Evolutionary conservation across 2,797 vertebrate species (phyloP).

Genomic region (Glossophaga mutica): DNA sequence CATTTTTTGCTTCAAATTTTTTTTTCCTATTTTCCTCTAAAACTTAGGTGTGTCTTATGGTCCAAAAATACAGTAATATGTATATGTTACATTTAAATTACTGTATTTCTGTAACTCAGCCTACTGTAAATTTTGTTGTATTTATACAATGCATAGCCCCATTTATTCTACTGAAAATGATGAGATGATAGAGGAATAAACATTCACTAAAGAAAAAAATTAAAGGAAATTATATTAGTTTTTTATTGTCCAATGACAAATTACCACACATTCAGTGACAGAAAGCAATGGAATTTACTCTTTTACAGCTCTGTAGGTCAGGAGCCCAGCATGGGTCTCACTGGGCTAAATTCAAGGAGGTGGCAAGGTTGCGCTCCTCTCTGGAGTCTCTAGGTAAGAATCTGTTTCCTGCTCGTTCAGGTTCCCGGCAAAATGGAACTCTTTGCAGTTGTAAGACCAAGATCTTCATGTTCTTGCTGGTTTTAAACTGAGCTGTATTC

Average conservation of each 20-base stretch:
- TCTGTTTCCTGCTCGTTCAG: neutral
- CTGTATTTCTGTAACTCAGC: neutral
- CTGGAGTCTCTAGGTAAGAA: neutral
- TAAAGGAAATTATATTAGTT: neutral
- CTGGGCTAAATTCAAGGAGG: neutral
- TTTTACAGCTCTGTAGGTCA: neutral
- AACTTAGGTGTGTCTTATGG: too few species aligned
- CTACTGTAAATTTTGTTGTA: neutral
- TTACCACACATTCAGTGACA: neutral
- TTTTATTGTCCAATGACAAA: neutral
- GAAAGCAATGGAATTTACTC: neutral
- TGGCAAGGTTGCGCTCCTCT: neutral
- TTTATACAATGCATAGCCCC: neutral
- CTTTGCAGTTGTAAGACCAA: neutral
- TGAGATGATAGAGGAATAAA: neutral
- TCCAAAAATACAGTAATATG: neutral
- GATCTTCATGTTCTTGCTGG: neutral
- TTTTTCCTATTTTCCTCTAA: too few species aligned
- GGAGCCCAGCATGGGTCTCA: neutral
- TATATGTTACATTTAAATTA: neutral
- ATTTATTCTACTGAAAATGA: neutral
- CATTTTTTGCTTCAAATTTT: too few species aligned
- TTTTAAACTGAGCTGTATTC: neutral
- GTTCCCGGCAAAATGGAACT: neutral
- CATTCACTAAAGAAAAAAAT: neutral